Conservation (phyloP, 2,113 vertebrate genomes). For the Callocephalon fimbriatum region DNA sequence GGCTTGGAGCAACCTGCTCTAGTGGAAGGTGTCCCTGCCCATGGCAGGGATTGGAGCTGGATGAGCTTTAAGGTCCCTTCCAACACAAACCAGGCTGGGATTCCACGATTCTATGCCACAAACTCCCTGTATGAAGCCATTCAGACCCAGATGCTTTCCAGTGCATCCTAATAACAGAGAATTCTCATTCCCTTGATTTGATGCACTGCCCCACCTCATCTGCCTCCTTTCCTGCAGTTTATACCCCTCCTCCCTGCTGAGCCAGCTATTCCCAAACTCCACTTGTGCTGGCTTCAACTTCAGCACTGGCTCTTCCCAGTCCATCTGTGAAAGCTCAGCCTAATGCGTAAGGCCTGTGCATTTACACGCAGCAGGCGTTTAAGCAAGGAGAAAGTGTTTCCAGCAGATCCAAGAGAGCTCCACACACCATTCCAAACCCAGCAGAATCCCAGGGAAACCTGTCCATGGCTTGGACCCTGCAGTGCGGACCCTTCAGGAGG, state of each 20-base stretch:
- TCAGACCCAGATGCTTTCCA: neutral
- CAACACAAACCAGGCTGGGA: neutral
- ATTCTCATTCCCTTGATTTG: too few relatives aligned
- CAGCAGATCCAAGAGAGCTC: neutral
- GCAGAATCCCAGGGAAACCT: neutral
- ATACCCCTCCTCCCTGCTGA: neutral
- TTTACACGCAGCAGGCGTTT: neutral
- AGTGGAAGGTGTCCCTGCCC: neutral
- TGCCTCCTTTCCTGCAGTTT: neutral
- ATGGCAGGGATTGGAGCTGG: neutral
- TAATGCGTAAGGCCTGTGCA: rapidly evolving
- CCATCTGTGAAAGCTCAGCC: neutral
- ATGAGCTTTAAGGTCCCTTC: neutral
- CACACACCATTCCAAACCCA: neutral
- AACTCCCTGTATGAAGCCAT: rapidly evolving
- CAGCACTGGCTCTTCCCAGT: neutral
- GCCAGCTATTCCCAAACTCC: neutral
- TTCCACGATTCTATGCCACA: rapidly evolving
- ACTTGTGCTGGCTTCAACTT: neutral
- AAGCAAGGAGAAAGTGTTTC: neutral
- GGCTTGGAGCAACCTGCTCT: neutral
- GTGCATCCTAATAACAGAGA: neutral
- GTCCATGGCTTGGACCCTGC: neutral
- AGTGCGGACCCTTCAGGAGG: neutral
- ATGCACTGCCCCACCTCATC: neutral